Conservation (phyloP, 2,797 vertebrate species). For the Pseudocheirus occidentalis region DNA sequence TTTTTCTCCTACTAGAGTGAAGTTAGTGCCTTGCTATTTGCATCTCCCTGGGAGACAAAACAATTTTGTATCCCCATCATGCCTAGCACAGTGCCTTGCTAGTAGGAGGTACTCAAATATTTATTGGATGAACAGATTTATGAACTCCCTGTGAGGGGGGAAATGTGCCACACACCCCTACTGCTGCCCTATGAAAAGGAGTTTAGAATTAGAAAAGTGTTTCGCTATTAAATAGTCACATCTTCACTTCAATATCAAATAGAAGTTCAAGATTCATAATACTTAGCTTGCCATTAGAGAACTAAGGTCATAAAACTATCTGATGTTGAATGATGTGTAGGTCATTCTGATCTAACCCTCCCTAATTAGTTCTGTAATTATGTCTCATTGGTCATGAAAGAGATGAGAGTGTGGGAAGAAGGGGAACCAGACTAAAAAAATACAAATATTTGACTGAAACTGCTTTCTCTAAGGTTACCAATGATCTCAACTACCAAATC, state of each 20-base stretch:
- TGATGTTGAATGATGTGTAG: not conserved
- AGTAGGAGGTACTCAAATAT: constrained; percentile 35
- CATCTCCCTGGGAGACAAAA: not conserved
- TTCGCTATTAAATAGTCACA: not conserved
- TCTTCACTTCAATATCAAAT: constrained; percentile 14
- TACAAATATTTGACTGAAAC: not conserved
- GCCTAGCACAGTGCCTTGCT: constrained; percentile 12
- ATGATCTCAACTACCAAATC: not conserved
- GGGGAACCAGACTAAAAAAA: not conserved
- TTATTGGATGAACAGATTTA: not conserved
- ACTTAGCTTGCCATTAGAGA: constrained; percentile 29
- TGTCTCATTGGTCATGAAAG: not conserved
- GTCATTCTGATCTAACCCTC: not conserved
- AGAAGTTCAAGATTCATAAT: constrained; percentile 17
- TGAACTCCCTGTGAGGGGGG: not conserved
- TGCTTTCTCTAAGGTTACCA: not conserved
- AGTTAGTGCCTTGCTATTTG: not conserved
- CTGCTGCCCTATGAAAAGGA: not conserved
- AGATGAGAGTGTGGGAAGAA: not conserved
- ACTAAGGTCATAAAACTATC: not conserved
- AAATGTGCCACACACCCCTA: not conserved
- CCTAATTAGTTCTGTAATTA: not conserved
- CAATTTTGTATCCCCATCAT: not conserved
- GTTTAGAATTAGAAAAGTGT: not conserved
- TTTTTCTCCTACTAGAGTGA: not conserved